Conservation (phyloP, 30 jellyfish, hydroid and myxozoan species). For the Turritopsis rubra region DNA sequence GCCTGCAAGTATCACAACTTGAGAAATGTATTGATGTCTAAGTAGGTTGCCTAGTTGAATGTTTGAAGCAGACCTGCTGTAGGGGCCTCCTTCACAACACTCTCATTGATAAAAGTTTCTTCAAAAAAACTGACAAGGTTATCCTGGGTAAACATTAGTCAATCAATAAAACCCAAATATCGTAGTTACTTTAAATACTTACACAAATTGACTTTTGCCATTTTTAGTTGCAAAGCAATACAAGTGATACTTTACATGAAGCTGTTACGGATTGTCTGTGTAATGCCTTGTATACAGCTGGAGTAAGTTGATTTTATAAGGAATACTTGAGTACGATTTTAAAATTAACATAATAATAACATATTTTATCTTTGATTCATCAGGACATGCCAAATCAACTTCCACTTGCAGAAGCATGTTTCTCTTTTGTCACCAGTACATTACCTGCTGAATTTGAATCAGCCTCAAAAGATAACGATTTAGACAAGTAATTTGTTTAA, state of each 20-base stretch:
- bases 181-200: no score
- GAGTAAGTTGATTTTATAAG: slow-evolving; percentile 35
- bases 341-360: not conserved
- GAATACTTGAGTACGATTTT: not conserved
- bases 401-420: slow-evolving; percentile 82
- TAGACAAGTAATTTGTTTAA: slow-evolving; percentile 50
- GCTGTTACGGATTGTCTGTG: slow-evolving; percentile 84
- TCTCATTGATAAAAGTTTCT: no score
- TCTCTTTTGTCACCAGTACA: slow-evolving; percentile 40
- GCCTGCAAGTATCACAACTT: no score
- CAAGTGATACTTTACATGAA: slow-evolving; percentile 65
- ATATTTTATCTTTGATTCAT: not conserved
- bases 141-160: no score
- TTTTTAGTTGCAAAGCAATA: slow-evolving; percentile 42
- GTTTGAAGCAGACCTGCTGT: no score
- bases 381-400: slow-evolving; percentile 67
- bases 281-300: slow-evolving; percentile 71
- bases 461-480: slow-evolving; percentile 57
- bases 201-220: not conserved
- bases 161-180: no score
- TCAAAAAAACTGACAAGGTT: no score
- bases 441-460: slow-evolving; percentile 65
- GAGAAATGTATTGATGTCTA: no score
- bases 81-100: no score
- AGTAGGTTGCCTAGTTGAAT: no score